These are phyloP conservation scores for Aphaenogaster ashmeadi DNA, from an alignment of 1,140 invertebrate species.

Conservation along the genomic window DNA sequence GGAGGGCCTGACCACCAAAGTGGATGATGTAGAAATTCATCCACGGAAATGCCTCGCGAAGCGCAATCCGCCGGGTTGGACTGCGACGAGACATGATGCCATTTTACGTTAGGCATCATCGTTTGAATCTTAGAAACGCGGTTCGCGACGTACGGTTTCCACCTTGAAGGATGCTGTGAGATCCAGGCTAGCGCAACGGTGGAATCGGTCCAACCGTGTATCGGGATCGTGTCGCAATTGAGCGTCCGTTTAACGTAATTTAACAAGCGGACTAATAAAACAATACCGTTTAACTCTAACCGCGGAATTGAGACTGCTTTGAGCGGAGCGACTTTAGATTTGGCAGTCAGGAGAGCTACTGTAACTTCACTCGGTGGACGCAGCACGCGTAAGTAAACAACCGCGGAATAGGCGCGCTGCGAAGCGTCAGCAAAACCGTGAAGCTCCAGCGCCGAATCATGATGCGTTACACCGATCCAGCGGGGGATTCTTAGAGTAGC, in stretches of 20 bases:
- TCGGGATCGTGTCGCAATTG: accelerated
- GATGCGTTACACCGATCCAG: background rate
- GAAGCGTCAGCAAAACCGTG: slow-evolving; percentile 15
- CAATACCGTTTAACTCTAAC: background rate
- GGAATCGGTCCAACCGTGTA: slow-evolving; percentile 30
- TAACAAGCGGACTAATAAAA: background rate
- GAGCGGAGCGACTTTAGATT: slow-evolving; percentile 19
- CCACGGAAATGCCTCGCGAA: background rate
- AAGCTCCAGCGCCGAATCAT: background rate
- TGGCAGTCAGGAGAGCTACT: background rate
- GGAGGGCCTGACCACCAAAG: slow-evolving; percentile 18
- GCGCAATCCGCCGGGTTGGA: slow-evolving; percentile 43
- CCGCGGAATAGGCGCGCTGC: background rate
- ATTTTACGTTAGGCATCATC: background rate
- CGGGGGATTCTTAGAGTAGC: background rate
- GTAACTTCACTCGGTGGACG: background rate
- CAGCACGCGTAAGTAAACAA: background rate
- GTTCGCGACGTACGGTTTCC: slow-evolving; percentile 13
- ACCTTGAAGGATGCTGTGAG: background rate
- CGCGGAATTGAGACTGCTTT: background rate
- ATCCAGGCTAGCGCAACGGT: background rate
- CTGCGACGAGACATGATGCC: background rate
- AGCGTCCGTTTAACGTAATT: background rate
- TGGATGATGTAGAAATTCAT: background rate
- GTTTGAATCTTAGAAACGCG: slow-evolving; percentile 4